phyloP scores from a whole-genome alignment of 2,797 vertebrate genomes.

The Falco columbarius region DNA sequence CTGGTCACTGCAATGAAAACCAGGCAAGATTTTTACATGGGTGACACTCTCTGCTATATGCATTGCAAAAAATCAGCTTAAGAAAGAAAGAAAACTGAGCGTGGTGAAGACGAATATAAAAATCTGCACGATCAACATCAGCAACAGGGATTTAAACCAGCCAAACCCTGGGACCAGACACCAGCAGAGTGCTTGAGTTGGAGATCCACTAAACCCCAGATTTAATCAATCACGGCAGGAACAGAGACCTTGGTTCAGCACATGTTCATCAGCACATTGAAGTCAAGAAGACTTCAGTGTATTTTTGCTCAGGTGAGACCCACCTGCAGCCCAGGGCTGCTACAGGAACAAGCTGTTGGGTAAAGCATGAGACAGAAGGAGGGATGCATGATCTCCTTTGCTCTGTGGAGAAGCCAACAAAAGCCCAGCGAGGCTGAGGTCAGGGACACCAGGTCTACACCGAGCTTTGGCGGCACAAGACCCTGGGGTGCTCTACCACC shows the following conservation, averaged over 20 bases:
- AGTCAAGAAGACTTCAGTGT: background rate
- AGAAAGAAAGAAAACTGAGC: background rate
- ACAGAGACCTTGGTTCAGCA: accelerated
- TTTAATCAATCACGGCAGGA: background rate
- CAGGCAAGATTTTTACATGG: background rate
- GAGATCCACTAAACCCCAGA: background rate
- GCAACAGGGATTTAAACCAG: background rate
- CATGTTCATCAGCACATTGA: accelerated
- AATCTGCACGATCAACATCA: background rate
- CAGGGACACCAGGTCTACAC: accelerated
- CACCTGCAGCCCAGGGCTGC: background rate
- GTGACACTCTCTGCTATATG: accelerated
- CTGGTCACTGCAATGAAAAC: background rate
- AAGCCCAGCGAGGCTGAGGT: accelerated
- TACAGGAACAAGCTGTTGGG: background rate
- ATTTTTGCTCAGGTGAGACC: background rate
- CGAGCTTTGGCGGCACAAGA: background rate
- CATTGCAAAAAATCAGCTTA: background rate
- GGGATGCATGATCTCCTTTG: background rate
- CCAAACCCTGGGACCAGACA: background rate
- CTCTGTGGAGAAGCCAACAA: background rate
- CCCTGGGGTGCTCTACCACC: background rate
- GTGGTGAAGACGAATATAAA: accelerated
- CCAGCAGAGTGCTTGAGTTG: background rate
- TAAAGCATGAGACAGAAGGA: background rate